Conservation (phyloP, 2,888 invertebrate genomes). For the Rhamphomyia laevipes region DNA sequence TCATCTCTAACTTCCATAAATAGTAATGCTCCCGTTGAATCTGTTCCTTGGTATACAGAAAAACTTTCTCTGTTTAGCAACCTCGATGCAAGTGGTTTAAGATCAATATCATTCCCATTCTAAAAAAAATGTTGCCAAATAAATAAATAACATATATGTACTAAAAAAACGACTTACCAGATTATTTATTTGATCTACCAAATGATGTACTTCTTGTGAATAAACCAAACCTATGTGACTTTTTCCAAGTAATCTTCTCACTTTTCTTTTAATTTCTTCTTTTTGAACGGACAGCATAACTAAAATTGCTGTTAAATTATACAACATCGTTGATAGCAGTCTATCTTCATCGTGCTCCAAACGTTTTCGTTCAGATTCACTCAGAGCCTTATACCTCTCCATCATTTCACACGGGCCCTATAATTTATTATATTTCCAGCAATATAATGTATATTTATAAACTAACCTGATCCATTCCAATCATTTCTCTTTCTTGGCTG, state of each 20-base stretch:
- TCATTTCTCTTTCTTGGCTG: conserved; percentile 93
- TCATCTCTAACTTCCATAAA: conserved; percentile 96
- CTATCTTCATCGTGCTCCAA: conserved; percentile 97
- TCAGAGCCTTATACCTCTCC: conserved; percentile 89
- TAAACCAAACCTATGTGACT: conserved; percentile 97
- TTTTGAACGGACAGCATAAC: conserved; percentile 84
- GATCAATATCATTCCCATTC: conserved; percentile 96
- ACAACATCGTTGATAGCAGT: conserved; percentile 85
- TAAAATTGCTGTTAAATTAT: conserved; percentile 92
- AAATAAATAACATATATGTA: background rate
- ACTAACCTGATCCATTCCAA: conserved; percentile 90
- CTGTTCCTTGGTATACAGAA: conserved; percentile 93
- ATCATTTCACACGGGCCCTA: conserved; percentile 95
- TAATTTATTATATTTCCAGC: background rate
- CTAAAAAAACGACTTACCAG: conserved; percentile 52
- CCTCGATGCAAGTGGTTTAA: conserved; percentile 91
- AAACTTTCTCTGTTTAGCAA: conserved; percentile 94
- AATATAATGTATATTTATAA: background rate
- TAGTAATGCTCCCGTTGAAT: conserved; percentile 76
- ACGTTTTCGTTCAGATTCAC: conserved; percentile 85
- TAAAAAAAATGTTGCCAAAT: conserved; percentile 33
- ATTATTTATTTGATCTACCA: conserved; percentile 88
- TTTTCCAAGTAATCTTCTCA: conserved; percentile 85
- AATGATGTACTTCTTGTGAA: conserved; percentile 93
- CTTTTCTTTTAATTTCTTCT: conserved; percentile 72